Conservation (phyloP, 2,797 vertebrate species). For the Peromyscus melanophrys region DNA sequence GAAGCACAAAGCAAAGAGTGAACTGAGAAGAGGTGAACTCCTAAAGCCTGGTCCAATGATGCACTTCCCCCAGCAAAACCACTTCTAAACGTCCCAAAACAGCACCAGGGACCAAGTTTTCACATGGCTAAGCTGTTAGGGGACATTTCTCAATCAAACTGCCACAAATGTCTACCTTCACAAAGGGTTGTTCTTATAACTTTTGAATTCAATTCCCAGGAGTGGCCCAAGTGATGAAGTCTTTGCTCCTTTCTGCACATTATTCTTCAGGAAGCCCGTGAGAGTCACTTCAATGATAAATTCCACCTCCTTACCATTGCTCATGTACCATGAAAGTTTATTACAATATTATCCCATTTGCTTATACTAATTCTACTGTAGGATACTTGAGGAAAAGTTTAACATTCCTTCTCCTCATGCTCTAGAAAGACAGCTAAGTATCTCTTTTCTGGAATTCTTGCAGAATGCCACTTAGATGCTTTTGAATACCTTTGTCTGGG, state of each 20-base stretch:
- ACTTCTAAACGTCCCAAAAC: neutral
- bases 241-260: neutral
- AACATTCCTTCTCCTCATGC: neutral
- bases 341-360: neutral
- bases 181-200: neutral
- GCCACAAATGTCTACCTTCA: neutral
- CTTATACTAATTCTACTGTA: neutral
- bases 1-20: neutral
- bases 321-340: neutral
- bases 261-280: neutral
- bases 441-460: neutral
- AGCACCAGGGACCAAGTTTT: neutral
- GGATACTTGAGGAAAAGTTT: constrained; percentile 6
- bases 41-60: neutral
- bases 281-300: neutral
- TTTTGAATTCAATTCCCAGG: neutral
- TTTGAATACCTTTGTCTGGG: neutral
- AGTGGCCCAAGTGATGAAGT: neutral
- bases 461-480: neutral
- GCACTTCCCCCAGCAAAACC: neutral
- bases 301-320: neutral
- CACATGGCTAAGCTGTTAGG: neutral
- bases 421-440: neutral
- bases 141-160: neutral
- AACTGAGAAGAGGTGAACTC: neutral